Base-by-base conservation (phyloP, 2,113 vertebrate genomes). In the Brachyhypopomus occidentalis region DNA sequence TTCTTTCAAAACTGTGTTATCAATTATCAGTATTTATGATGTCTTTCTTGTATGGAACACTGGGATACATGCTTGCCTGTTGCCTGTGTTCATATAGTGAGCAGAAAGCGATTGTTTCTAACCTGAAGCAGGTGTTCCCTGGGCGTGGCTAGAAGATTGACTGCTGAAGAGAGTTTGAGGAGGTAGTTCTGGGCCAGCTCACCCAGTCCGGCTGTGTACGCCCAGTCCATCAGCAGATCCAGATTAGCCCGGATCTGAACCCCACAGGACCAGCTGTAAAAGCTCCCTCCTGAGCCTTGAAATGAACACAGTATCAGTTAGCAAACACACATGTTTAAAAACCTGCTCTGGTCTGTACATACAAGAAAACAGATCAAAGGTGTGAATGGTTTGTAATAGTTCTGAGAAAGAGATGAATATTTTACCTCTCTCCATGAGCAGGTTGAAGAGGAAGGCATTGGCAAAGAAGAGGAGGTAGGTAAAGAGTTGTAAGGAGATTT, bases 381-480 rank as follows among this genome's bases (percentile, higher is more conserved):
- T 52, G 45, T 11, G 12, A 52, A 12, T 41, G 2, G 7, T n/a
- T 38, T 4, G 19, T 16, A 36, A 66, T 5, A 6, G 12, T 34
- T 30, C 22, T 8, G 6, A 19, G 1, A 11, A 70, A 41, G 1
- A 52, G 20, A 19, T 72, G 69, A 20, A 25, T 17, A 12, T 38
- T 38, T 79, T 89, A 94, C 94, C 94, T 94, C 90, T 91, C 85
- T 95, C 94, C 94, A 95, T 94, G 59, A 95, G 91, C 0, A 89
- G 87, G 87, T 95, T 95, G 91, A 95, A 92, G 70, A 95, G 93
- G 0, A 93, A 94, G 3, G 94, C 92, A 0, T 93, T 94, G 90
- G 93, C 89, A 86, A 95, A 95, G 88, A 94, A 95, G 90, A 94
- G 92, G 72, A 95, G 89, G 86, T 94, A 95, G 58, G 89, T 90